Evolutionary conservation across 92 coral and sea anemone species (phyloP).

Genomic region (Anthopleura xanthogrammica): DNA sequence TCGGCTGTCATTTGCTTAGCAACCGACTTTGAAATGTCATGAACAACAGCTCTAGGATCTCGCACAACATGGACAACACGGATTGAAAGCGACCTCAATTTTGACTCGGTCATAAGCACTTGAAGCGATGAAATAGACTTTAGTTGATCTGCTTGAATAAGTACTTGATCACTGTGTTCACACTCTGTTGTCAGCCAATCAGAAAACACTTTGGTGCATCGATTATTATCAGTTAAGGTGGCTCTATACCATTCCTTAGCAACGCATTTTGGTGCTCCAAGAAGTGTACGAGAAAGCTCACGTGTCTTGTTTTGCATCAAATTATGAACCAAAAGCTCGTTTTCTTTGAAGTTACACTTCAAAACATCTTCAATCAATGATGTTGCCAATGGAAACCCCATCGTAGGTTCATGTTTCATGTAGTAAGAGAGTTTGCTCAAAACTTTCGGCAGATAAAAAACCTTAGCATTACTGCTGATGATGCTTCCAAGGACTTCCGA

Average conservation of each 20-base stretch:
- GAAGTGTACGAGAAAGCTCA: not conserved
- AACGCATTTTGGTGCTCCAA: conserved; percentile 14
- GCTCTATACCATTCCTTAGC: not conserved
- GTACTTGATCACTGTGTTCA: conserved; percentile 12
- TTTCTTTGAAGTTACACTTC: conserved; percentile 44
- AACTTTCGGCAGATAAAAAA: conserved; percentile 19
- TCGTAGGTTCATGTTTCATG: conserved; percentile 24
- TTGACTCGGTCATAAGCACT: conserved; percentile 26
- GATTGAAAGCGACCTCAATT: conserved; percentile 11
- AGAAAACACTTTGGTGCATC: conserved; percentile 14
- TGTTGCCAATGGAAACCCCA: conserved; percentile 40
- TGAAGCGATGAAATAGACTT: conserved; percentile 46
- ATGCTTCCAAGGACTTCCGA: conserved; percentile 28
- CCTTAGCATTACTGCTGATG: conserved; percentile 18
- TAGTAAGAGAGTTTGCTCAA: conserved; percentile 19
- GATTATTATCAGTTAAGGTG: not conserved
- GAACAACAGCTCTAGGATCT: conserved; percentile 34
- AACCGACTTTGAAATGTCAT: too few relatives aligned
- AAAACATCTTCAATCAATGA: conserved; percentile 41
- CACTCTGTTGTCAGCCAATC: conserved; percentile 26
- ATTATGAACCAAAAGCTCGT: conserved; percentile 29
- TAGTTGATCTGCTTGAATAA: conserved; percentile 33
- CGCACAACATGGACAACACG: conserved; percentile 54
- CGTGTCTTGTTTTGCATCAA: conserved; percentile 19
- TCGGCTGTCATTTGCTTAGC: too few relatives aligned